These are phyloP conservation scores for Brachionus koreanus DNA, from an alignment of 1,140 invertebrate species.

Conservation along the genomic window DNA sequence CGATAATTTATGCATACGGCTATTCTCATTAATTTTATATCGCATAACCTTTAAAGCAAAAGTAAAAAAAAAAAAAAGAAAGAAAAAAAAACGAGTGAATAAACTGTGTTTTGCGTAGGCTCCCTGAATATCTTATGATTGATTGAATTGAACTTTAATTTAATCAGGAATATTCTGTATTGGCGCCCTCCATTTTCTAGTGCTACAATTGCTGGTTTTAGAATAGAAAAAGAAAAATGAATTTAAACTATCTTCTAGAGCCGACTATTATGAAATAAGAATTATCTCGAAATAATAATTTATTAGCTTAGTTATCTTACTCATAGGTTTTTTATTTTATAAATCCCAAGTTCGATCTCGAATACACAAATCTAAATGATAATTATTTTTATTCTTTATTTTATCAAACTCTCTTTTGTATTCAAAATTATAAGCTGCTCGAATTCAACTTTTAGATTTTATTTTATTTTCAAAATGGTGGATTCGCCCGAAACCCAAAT, in stretches of 20 bases:
- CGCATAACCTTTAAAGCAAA: neutral
- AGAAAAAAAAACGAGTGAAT: neutral
- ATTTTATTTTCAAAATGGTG: constrained; percentile 23
- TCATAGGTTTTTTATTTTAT: neutral
- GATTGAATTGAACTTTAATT: constrained; percentile 10
- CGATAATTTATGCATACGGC: constrained; percentile 11
- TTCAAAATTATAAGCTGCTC: neutral
- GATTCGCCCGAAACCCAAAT: constrained; percentile 17
- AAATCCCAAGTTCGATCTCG: constrained; percentile 4
- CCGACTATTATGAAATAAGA: neutral
- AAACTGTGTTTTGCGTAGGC: constrained; percentile 14
- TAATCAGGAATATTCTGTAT: constrained; percentile 4
- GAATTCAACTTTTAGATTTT: neutral
- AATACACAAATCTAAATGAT: neutral
- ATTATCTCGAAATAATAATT: constrained; percentile 35
- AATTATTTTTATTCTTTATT: neutral
- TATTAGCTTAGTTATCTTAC: constrained; percentile 35
- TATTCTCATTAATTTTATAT: neutral
- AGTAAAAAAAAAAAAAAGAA: neutral
- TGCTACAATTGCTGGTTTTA: neutral
- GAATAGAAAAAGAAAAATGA: neutral
- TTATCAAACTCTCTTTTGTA: constrained; percentile 8
- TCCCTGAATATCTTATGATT: neutral
- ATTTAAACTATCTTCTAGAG: neutral
- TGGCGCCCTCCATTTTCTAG: neutral